Base-by-base conservation (phyloP, 1,140 invertebrate species). In the Laodelphax striatellus region DNA sequence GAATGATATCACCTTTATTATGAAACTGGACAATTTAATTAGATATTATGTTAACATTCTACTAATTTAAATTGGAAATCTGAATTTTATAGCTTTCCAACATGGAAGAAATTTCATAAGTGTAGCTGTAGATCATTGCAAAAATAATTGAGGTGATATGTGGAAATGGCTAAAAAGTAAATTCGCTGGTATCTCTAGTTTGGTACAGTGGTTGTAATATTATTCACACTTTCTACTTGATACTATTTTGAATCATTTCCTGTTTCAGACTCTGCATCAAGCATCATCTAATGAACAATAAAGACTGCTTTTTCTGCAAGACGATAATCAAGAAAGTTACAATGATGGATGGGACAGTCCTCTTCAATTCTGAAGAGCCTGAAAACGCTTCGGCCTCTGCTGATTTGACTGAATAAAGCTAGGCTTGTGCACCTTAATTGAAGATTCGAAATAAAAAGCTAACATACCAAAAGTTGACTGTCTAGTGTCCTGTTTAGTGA, bases 291-390 rank as follows among this genome's bases (percentile, higher is more conserved):
- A 79, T 92, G 73, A 88, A 85, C 69, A 85, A 82, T 21, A 85
- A 83, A 57, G 83, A 88, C 62, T 92, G 89, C 67, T 92, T 92
- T 73, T 92, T 91, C 69, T 92, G 90, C 69, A 92, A 90, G 71
- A 76, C 80, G 13, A 76, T 75, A 0, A 87, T 90, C 43, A 77
- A 80, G 1, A 76, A 79, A 55, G 84, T 88, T 1, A 69, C 78
- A 13, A 79, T 81, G 56, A 63, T 75, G 17, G 74, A 76, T 16
- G 78, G 76, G 5, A 67, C 66, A 9, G 17, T 75, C 5, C 69
- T 82, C 24, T 66, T 64, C 57, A 62, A 64, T 54, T 19, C 58
- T 38, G 34, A 38, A 13, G 34, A 38, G 11, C 10, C 34, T 38
- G 34, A 38, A 2, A 31, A 4, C 9, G 28, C 28, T 31, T 2